Base-by-base conservation (phyloP, 2,113 vertebrate genomes). In the Megaceryle maxima region DNA sequence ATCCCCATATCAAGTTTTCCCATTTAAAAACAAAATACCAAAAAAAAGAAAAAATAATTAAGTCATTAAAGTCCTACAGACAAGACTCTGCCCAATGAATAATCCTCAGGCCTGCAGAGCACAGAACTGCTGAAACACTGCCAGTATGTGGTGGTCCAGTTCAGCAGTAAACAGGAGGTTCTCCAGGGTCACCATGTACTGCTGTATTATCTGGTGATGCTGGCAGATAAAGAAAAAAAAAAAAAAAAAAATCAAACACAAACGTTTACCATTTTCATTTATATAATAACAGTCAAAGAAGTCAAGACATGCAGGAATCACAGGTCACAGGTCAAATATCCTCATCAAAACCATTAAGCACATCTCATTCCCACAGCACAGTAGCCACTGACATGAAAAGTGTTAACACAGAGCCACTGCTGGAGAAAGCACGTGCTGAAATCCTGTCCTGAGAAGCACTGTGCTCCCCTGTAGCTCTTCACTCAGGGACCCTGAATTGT, bases 101-200 rank as follows among this genome's bases (percentile, higher is more conserved):
- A 77, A 85, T 79, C 59, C 51, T 99, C 98, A 99, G 93, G 98
- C 98, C 96, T 99, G 99, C 66, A 99, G 98, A 73, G 99, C 99
- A 78, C 99, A 99, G 97, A 99, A 99, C 97, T 99, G 99, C 97
- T 99, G 99, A 98, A 99, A 99, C 22, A 99, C 99, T 35, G 99
- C 98, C 95, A 99, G 97, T 97, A 99, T 99, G 96, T 99, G 99
- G 68, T 97, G 99, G 97, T 99, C 99, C 75, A 99, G 97, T 95
- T 99, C 99, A 6, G 99, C 99, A 2, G 99, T 99, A 97, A 99
- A 51, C 91, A 99, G 98, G 80, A 99, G 98, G 96, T 99, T 99
- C 98, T 99, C 99, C 96, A 99, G 97, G 16, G 99, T 99, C 91
- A 99, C 98, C 99, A 99, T 99, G 97, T 99, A 99, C 98, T 99